Evolutionary conservation across 1,140 invertebrate genomes (phyloP).

Genomic region (Drosophila sp.): DNA sequence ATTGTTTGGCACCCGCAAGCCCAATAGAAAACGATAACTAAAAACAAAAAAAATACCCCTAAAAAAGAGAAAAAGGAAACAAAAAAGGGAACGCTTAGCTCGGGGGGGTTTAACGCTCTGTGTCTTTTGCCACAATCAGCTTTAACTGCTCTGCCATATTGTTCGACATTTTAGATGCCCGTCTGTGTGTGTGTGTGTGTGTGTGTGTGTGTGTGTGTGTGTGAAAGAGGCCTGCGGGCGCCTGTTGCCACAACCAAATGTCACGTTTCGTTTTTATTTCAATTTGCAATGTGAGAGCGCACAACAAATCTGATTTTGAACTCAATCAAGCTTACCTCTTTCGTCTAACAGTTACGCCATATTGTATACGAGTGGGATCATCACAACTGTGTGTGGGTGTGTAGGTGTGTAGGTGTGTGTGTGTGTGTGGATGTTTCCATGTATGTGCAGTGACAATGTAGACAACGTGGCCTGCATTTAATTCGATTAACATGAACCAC

Average conservation of each 20-base stretch:
- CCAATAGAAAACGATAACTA: slow-evolving; percentile 11
- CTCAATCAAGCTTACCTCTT: slow-evolving; percentile 74
- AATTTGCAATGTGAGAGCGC: slow-evolving; percentile 70
- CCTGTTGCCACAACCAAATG: slow-evolving; percentile 73
- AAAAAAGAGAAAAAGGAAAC: slow-evolving; percentile 1
- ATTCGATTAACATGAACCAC: slow-evolving; percentile 56
- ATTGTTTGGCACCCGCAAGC: slow-evolving; percentile 58
- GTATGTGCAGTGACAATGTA: slow-evolving; percentile 30
- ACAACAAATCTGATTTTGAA: slow-evolving; percentile 79
- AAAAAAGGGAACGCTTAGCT: slow-evolving; percentile 14
- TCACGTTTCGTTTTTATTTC: slow-evolving; percentile 81
- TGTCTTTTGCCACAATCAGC: slow-evolving; percentile 43
- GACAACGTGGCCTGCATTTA: slow-evolving; percentile 60
- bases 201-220: slow-evolving; percentile 10
- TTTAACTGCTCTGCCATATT: slow-evolving; percentile 52
- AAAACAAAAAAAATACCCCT: neutral
- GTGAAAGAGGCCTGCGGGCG: slow-evolving; percentile 25
- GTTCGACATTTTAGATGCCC: slow-evolving; percentile 41
- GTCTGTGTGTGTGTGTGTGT: slow-evolving; percentile 2
- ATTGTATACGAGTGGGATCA: slow-evolving; percentile 37
- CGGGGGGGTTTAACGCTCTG: neutral
- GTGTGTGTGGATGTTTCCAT: neutral
- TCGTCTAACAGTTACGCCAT: slow-evolving; percentile 58
- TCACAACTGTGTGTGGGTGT: slow-evolving; percentile 5
- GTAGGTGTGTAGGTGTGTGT: slow-evolving; percentile 6